Evolutionary conservation across 2,797 vertebrate genomes (phyloP).

Genomic region (Chaetophractus vellerosus): DNA sequence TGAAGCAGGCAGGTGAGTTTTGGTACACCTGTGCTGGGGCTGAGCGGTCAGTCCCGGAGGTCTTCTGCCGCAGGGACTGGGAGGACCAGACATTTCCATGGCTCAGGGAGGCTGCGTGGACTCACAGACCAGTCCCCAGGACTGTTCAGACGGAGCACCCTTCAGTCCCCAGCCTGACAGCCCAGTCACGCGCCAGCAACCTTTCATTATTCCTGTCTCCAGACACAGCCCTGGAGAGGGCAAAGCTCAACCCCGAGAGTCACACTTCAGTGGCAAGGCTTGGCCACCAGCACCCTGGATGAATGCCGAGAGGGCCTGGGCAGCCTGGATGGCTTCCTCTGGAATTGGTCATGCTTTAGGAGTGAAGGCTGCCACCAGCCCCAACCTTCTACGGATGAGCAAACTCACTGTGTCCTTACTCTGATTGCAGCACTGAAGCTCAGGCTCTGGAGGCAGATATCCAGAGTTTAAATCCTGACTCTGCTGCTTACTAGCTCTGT

Average conservation of each 20-base stretch:
- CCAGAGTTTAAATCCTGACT: background rate
- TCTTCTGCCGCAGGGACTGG: background rate
- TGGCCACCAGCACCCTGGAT: background rate
- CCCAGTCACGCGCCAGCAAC: background rate
- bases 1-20: background rate
- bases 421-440: rapidly evolving
- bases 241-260: background rate
- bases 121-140: background rate
- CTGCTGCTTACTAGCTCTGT: background rate
- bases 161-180: slow-evolving; percentile 5
- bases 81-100: background rate
- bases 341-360: background rate
- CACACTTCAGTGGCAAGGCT: background rate
- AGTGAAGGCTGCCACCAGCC: background rate
- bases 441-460: background rate
- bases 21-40: rapidly evolving
- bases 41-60: background rate
- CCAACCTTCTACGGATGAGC: too few species aligned
- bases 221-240: background rate
- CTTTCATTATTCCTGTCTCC: slow-evolving; percentile 42
- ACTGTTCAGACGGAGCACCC: background rate
- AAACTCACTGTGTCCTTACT: background rate
- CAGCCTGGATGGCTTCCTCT: background rate
- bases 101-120: background rate
- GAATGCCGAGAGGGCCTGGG: background rate